A percentile compares a stretch with the other conserved stretches of the same genome.
Evolutionary conservation across 2,113 vertebrate species (phyloP).

Genomic region (Octodon degus): DNA sequence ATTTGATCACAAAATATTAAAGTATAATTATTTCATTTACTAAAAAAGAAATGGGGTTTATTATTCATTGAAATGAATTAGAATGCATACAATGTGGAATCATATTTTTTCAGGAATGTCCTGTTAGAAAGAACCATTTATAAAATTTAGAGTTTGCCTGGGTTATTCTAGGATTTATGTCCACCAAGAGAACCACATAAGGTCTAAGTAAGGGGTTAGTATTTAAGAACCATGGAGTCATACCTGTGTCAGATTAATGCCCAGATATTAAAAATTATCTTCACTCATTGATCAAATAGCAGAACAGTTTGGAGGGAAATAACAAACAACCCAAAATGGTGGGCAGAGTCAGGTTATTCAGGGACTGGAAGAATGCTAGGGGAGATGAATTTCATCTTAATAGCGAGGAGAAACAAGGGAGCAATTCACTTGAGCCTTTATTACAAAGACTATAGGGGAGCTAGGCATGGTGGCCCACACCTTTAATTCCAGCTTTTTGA

Average conservation of each 20-base stretch:
- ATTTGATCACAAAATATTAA: slow-evolving; percentile 11
- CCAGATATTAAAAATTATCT: background rate
- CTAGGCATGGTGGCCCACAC: background rate
- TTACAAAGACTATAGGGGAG: background rate
- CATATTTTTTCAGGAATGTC: background rate
- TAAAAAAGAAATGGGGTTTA: background rate
- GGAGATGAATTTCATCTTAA: background rate
- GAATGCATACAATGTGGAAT: background rate
- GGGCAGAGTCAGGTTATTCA: background rate
- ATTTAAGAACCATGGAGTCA: background rate
- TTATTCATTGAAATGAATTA: background rate
- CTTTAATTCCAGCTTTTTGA: background rate
- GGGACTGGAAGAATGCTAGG: background rate
- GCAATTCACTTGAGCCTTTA: background rate
- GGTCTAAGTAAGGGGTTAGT: background rate
- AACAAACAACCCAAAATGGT: background rate
- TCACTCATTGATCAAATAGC: background rate
- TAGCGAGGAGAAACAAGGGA: slow-evolving; percentile 7
- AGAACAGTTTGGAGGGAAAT: background rate
- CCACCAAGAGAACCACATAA: background rate
- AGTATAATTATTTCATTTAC: background rate
- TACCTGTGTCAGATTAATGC: background rate
- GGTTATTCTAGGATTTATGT: background rate
- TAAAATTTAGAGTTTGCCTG: background rate
- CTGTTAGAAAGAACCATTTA: background rate